phyloP scores from a whole-genome alignment of 2,113 vertebrate species.

The Hippoglossus stenolepis region DNA sequence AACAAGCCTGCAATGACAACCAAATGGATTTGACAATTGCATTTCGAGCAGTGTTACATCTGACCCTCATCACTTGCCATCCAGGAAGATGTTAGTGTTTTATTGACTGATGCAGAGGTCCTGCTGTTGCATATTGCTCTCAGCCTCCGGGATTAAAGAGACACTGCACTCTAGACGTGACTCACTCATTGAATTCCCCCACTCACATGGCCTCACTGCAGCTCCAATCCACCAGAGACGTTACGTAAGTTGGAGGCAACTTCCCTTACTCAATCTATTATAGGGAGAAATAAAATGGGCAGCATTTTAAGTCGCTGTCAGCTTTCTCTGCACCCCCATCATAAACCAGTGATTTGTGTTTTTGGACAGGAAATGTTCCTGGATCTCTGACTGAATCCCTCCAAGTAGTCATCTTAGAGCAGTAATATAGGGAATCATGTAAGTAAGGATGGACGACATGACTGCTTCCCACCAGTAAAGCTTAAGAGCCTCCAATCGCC shows the following conservation, averaged over 20 bases:
- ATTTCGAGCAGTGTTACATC: slow-evolving; percentile 1
- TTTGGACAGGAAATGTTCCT: no score
- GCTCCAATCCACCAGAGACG: slow-evolving; percentile 46
- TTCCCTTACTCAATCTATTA: slow-evolving; percentile 25
- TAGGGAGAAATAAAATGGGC: slow-evolving; percentile 37
- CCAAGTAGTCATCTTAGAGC: no score
- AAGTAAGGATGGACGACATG: no score
- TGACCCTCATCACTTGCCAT: slow-evolving; percentile 43
- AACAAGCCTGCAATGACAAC: background rate
- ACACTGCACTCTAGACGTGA: slow-evolving; percentile 44
- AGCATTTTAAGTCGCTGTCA: slow-evolving; percentile 46
- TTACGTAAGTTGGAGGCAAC: slow-evolving; percentile 38
- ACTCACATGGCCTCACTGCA: slow-evolving; percentile 40
- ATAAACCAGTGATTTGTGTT: slow-evolving; percentile 23
- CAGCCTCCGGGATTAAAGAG: slow-evolving; percentile 57
- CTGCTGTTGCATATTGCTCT: slow-evolving; percentile 44
- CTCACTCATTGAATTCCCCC: slow-evolving; percentile 55
- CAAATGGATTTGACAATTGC: background rate
- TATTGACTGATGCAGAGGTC: slow-evolving; percentile 45
- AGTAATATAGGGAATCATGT: no score
- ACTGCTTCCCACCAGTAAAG: no score
- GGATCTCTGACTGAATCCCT: no score
- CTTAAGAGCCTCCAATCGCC: no score
- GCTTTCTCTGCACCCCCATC: slow-evolving; percentile 42
- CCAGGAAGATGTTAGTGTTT: slow-evolving; percentile 35